phyloP scores from a whole-genome alignment of 2,888 invertebrate genomes.

The Hypercompe scribonia region DNA sequence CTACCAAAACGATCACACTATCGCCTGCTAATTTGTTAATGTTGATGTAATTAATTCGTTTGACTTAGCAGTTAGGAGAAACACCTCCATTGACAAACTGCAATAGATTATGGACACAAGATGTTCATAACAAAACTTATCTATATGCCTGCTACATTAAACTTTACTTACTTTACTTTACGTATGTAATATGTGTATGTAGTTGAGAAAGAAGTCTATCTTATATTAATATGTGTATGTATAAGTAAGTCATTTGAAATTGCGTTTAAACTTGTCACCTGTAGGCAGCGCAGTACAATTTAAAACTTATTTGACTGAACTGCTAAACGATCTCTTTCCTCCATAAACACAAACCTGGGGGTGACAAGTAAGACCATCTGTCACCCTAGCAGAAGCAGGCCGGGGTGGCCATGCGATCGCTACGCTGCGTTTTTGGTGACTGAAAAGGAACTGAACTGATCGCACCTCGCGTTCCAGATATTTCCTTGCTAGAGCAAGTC shows the following conservation, averaged over 20 bases:
- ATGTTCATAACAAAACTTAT: background rate
- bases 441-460: too few relatives aligned
- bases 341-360: too few relatives aligned
- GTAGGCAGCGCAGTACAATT: background rate
- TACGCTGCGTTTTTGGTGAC: too few relatives aligned
- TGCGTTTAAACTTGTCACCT: background rate
- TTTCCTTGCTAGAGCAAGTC: too few relatives aligned
- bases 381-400: too few relatives aligned
- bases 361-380: too few relatives aligned
- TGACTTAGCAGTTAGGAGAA: background rate
- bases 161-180: background rate
- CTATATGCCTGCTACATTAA: background rate
- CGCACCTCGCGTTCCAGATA: too few relatives aligned
- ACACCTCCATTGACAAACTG: background rate
- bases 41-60: slow-evolving; percentile 1
- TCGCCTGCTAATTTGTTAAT: slow-evolving; percentile 1
- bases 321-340: too few relatives aligned
- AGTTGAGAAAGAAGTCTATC: background rate
- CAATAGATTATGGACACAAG: background rate
- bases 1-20: background rate
- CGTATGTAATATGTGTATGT: background rate
- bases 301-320: background rate
- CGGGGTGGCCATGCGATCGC: too few relatives aligned
- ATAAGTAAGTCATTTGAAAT: too few relatives aligned
- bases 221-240: background rate